Evolutionary conservation across 2,113 vertebrate species (phyloP).

Genomic region (Vanacampus margaritifer): DNA sequence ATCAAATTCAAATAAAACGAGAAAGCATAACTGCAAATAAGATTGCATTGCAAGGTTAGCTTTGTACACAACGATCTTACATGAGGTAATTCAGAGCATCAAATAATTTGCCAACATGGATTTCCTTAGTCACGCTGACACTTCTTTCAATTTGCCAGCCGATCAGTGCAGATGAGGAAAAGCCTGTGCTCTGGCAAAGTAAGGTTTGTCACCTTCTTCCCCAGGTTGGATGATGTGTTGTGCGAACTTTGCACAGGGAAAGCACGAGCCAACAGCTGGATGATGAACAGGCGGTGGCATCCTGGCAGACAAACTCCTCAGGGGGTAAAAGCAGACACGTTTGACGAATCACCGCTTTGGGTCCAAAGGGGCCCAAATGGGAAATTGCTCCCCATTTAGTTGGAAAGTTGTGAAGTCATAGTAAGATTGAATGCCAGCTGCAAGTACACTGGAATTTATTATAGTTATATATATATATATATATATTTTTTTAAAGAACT

Average conservation of each 20-base stretch:
- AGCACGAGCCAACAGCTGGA: slow-evolving; percentile 28
- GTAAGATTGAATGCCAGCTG: background rate
- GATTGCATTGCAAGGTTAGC: too few species aligned
- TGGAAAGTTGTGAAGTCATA: slow-evolving; percentile 2
- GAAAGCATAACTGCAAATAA: slow-evolving; percentile 4
- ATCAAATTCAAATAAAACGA: background rate
- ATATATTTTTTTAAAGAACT: background rate
- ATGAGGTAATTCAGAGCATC: too few species aligned
- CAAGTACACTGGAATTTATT: background rate
- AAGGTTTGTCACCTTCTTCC: slow-evolving; percentile 43
- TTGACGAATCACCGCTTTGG: slow-evolving; percentile 16
- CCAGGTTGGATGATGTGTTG: slow-evolving; percentile 35
- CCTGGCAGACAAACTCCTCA: slow-evolving; percentile 43
- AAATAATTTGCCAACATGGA: slow-evolving; percentile 58
- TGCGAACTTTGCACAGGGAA: slow-evolving; percentile 35
- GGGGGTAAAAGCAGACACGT: slow-evolving; percentile 14
- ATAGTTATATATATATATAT: background rate
- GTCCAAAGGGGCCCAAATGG: slow-evolving; percentile 14
- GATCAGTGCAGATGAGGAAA: slow-evolving; percentile 35
- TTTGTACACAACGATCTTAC: too few species aligned
- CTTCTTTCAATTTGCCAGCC: slow-evolving; percentile 36
- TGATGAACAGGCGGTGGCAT: slow-evolving; percentile 30
- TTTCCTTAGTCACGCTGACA: slow-evolving; percentile 40
- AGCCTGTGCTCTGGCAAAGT: slow-evolving; percentile 29
- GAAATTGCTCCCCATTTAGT: slow-evolving; percentile 17